Evolutionary conservation across 2,888 invertebrate species (phyloP).

Genomic region (Oligia fasciuncula): DNA sequence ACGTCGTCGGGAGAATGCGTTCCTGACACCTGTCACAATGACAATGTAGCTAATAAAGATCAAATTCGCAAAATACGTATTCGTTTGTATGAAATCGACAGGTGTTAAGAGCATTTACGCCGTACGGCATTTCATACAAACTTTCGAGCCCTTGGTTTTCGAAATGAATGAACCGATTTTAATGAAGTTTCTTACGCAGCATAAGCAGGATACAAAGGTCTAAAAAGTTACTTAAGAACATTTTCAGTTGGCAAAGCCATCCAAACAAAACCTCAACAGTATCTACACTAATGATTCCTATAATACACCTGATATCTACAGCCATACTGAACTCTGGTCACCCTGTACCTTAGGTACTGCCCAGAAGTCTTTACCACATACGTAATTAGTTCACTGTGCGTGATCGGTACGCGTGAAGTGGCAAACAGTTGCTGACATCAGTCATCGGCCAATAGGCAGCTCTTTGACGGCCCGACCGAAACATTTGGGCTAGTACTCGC

Average conservation of each 20-base stretch:
- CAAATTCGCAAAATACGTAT: background rate
- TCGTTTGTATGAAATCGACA: background rate
- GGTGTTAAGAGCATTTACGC: background rate
- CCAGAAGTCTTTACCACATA: background rate
- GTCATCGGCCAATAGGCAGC: constrained; percentile 34
- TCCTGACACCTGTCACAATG: background rate
- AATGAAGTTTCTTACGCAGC: too few species aligned
- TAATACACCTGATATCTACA: background rate
- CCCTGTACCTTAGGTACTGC: background rate
- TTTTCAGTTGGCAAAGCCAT: background rate
- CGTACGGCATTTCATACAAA: too few species aligned
- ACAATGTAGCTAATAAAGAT: background rate
- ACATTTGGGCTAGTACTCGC: constrained; percentile 28
- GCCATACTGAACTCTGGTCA: background rate
- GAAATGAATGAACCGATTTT: too few species aligned
- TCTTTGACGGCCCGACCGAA: constrained; percentile 46
- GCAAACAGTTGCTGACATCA: constrained; percentile 34
- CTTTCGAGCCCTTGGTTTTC: too few species aligned
- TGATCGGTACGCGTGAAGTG: constrained; percentile 33
- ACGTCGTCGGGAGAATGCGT: background rate
- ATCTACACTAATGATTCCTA: background rate
- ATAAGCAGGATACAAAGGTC: too few species aligned
- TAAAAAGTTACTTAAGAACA: too few species aligned
- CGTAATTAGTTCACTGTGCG: constrained; percentile 25
- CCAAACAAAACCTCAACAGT: background rate